Percentiles rank a stretch among this genome's conserved stretches.
Evolutionary conservation across 2,797 vertebrate genomes (phyloP).

Genomic region (Carcharodon carcharias): DNA sequence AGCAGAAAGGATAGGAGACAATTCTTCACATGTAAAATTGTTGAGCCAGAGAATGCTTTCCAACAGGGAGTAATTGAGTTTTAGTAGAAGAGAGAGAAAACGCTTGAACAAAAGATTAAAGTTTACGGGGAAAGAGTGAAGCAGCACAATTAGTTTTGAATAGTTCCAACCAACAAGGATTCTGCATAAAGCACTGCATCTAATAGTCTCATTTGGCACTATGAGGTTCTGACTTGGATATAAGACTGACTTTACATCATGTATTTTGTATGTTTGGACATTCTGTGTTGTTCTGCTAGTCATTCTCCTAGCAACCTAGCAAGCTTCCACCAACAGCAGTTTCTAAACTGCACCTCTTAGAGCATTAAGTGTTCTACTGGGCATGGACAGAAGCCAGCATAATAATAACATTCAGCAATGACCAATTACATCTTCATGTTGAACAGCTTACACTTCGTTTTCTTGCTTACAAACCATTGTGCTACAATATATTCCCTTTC

Average conservation of each 20-base stretch:
- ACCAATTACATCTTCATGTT: neutral
- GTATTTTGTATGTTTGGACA: neutral
- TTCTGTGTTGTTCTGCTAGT: neutral
- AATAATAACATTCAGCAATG: neutral
- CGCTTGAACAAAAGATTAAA: neutral
- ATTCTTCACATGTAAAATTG: neutral
- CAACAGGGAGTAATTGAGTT: neutral
- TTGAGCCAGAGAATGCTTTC: neutral
- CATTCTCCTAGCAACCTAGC: neutral
- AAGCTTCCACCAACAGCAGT: neutral
- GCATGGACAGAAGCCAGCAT: neutral
- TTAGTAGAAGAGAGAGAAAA: neutral
- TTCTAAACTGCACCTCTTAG: neutral
- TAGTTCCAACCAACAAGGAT: neutral
- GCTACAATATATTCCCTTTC: neutral
- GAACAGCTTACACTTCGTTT: neutral
- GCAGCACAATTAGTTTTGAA: neutral
- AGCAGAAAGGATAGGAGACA: neutral
- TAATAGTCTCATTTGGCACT: neutral
- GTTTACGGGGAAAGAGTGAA: neutral
- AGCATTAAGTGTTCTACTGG: neutral
- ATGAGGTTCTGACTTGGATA: neutral
- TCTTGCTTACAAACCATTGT: neutral
- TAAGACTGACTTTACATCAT: neutral
- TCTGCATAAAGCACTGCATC: neutral